Percentiles rank a stretch among this genome's conserved stretches.
These are phyloP conservation scores for Hassar affinis DNA, from an alignment of 2,113 vertebrate genomes.

Conservation along the genomic window DNA sequence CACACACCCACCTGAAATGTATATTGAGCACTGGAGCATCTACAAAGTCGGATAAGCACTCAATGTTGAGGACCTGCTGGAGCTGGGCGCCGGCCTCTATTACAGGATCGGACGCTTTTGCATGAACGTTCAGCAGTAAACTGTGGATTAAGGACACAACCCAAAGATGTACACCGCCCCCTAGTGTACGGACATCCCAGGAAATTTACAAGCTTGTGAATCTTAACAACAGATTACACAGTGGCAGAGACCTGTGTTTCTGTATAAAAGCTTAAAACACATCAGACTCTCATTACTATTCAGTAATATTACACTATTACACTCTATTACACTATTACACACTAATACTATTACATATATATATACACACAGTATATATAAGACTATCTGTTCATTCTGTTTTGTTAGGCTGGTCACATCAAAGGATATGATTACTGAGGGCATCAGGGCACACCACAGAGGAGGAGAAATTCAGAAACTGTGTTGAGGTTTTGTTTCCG, in stretches of 20 bases:
- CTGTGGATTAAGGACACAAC: constrained; percentile 65
- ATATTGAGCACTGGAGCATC: constrained; percentile 82
- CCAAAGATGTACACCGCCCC: neutral
- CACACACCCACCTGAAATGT: constrained; percentile 74
- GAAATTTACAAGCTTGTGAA: neutral
- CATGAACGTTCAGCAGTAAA: constrained; percentile 86
- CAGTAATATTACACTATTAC: too few relatives aligned
- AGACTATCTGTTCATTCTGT: too few relatives aligned
- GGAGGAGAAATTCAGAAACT: constrained; percentile 86
- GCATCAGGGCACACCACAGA: constrained; percentile 80
- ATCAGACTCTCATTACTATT: neutral
- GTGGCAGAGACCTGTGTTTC: neutral
- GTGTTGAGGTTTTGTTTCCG: constrained; percentile 89
- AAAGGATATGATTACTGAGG: constrained; percentile 86
- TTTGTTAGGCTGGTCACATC: too few relatives aligned
- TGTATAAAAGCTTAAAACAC: neutral
- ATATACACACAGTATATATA: too few relatives aligned
- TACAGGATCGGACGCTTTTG: constrained; percentile 82
- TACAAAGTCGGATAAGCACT: constrained; percentile 84
- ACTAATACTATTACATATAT: too few relatives aligned
- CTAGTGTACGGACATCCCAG: neutral
- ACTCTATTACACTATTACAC: too few relatives aligned
- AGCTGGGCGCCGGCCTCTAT: constrained; percentile 90
- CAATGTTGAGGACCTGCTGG: constrained; percentile 90
- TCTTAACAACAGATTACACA: neutral